Evolutionary conservation across 1,140 invertebrate genomes (phyloP).

Genomic region (Formica exsecta): DNA sequence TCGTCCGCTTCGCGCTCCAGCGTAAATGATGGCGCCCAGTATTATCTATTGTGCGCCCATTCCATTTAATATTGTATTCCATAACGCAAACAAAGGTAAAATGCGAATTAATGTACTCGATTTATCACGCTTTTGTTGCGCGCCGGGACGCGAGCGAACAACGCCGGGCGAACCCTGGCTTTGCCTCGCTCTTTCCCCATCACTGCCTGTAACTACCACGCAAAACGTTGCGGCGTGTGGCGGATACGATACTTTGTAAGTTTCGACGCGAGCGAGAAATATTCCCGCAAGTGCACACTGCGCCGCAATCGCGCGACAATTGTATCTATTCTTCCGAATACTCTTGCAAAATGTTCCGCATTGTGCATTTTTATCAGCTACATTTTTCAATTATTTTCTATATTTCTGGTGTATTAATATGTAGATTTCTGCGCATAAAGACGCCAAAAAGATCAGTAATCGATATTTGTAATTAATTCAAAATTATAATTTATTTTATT

Average conservation of each 20-base stretch:
- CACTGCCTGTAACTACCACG: constrained; percentile 44
- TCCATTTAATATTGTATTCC: constrained; percentile 87
- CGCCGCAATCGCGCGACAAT: background rate
- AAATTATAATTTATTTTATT: background rate
- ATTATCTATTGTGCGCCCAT: constrained; percentile 86
- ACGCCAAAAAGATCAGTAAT: background rate
- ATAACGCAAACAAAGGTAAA: constrained; percentile 86
- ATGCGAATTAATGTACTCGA: constrained; percentile 86
- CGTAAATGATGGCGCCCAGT: constrained; percentile 85
- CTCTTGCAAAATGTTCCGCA: background rate
- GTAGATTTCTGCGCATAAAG: background rate
- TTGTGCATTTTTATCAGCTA: background rate
- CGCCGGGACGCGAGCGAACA: constrained; percentile 80
- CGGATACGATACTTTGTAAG: constrained; percentile 78
- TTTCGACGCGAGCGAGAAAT: constrained; percentile 74
- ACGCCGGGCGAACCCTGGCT: constrained; percentile 71
- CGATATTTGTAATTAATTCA: background rate
- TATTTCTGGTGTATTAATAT: background rate
- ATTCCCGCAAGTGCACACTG: constrained; percentile 36
- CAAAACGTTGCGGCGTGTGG: constrained; percentile 42
- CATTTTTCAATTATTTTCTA: background rate
- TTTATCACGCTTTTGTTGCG: constrained; percentile 86
- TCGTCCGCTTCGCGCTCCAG: constrained; percentile 76
- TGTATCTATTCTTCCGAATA: background rate
- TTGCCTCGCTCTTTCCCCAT: constrained; percentile 62